phyloP scores from a whole-genome alignment of 2,113 vertebrate species.

The Tachysurus fulvidraco region DNA sequence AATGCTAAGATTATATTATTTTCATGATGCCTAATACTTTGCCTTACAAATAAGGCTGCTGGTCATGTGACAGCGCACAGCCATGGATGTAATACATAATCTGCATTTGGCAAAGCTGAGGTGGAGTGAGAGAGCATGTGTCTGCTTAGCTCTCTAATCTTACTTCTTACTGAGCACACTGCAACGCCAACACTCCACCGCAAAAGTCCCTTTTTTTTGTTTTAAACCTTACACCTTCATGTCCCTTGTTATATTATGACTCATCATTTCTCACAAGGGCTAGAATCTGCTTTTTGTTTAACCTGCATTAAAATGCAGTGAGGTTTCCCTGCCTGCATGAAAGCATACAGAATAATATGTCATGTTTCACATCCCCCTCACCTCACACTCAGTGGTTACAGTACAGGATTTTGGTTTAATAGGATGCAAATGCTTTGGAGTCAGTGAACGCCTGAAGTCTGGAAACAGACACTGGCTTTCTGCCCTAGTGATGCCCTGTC shows the following conservation, averaged over 20 bases:
- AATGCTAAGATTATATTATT: neutral
- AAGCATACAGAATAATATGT: neutral
- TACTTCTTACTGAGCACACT: conserved; percentile 26
- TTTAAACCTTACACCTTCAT: neutral
- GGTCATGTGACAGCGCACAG: conserved; percentile 48
- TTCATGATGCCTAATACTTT: conserved; percentile 34
- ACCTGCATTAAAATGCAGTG: neutral
- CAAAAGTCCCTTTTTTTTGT: neutral
- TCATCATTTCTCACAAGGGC: neutral
- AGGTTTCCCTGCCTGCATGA: neutral
- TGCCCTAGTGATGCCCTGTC: too few species aligned
- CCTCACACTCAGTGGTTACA: too few species aligned
- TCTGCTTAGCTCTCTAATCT: conserved; percentile 42
- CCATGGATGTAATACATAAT: conserved; percentile 53
- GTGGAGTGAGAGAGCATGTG: conserved; percentile 16
- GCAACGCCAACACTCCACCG: conserved; percentile 27
- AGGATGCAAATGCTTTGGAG: too few species aligned
- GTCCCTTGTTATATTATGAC: neutral
- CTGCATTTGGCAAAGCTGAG: conserved; percentile 41
- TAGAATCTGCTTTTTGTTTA: neutral
- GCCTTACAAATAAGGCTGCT: conserved; percentile 17
- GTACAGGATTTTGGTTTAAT: too few species aligned
- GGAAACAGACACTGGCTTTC: too few species aligned
- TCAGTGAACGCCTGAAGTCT: too few species aligned
- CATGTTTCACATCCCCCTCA: neutral